Conservation (phyloP, 1,140 invertebrate genomes). For the Zophobas atratus region DNA sequence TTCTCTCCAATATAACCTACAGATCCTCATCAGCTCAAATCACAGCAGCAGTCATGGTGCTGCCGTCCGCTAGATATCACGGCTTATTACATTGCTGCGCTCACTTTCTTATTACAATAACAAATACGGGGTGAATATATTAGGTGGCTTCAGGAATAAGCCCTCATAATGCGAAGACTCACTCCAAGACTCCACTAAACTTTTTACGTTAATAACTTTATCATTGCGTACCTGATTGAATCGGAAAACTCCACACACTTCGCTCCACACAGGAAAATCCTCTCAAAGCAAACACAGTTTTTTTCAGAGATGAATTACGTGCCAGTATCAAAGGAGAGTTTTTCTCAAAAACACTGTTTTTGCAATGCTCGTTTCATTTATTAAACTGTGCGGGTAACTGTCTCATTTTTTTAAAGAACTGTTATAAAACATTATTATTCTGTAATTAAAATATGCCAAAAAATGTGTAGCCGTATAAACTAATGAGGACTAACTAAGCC, state of each 20-base stretch:
- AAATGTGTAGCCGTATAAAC: no score
- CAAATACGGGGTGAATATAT: slow-evolving; percentile 42
- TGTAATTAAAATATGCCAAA: no score
- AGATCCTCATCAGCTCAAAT: slow-evolving; percentile 36
- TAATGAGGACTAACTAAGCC: no score
- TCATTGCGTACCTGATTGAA: slow-evolving; percentile 9
- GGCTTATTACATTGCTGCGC: slow-evolving; percentile 32
- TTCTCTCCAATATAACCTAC: slow-evolving; percentile 23
- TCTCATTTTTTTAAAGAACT: no score
- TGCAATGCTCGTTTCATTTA: background rate
- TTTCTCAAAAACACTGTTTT: background rate
- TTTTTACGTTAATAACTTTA: slow-evolving; percentile 23
- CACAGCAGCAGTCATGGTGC: background rate
- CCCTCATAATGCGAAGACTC: slow-evolving; percentile 16
- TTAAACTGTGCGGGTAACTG: no score
- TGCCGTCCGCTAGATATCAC: slow-evolving; percentile 27
- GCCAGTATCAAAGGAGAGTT: no score
- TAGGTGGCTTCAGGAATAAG: slow-evolving; percentile 9
- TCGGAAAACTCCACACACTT: background rate
- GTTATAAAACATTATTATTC: no score
- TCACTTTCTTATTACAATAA: slow-evolving; percentile 41
- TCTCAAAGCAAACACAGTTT: background rate
- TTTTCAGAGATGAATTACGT: no score
- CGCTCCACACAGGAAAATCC: background rate
- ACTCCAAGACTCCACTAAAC: slow-evolving; percentile 3